phyloP scores from a whole-genome alignment of 1,140 invertebrate species.

The Drosophila sturtevanti region DNA sequence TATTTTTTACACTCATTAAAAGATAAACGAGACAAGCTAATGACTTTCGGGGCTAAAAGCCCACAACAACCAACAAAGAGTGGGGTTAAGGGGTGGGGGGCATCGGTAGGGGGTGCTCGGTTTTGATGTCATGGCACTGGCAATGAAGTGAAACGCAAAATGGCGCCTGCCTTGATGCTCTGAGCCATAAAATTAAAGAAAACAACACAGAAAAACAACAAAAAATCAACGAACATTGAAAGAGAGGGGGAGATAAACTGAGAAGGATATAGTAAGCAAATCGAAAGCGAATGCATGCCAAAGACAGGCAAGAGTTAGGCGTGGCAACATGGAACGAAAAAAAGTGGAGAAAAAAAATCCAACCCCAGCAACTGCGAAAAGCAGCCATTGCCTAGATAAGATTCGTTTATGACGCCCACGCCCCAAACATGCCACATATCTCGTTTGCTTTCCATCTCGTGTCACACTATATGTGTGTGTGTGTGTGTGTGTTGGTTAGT shows the following conservation, averaged over 20 bases:
- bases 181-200: conserved; percentile 68
- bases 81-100: not conserved
- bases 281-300: conserved; percentile 42
- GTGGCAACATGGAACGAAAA: conserved; percentile 24
- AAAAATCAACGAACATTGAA: too few species aligned
- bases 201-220: not conserved
- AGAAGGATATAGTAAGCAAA: not conserved
- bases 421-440: conserved; percentile 30
- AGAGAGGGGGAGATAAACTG: conserved; percentile 2
- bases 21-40: conserved; percentile 80
- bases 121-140: conserved; percentile 21
- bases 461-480: not conserved
- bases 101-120: not conserved
- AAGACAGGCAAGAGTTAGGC: conserved; percentile 53
- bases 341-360: conserved; percentile 3
- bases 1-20: conserved; percentile 80
- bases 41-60: conserved; percentile 59
- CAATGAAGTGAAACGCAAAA: conserved; percentile 75
- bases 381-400: conserved; percentile 59
- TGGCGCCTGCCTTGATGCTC: conserved; percentile 61
- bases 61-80: conserved; percentile 6
- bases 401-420: conserved; percentile 72
- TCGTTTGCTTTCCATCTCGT: not conserved
- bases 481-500: not conserved
- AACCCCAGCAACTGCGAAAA: conserved; percentile 4